Evolutionary conservation across 2,888 invertebrate genomes (phyloP).

Genomic region (Heteromyza rotundicornis): DNA sequence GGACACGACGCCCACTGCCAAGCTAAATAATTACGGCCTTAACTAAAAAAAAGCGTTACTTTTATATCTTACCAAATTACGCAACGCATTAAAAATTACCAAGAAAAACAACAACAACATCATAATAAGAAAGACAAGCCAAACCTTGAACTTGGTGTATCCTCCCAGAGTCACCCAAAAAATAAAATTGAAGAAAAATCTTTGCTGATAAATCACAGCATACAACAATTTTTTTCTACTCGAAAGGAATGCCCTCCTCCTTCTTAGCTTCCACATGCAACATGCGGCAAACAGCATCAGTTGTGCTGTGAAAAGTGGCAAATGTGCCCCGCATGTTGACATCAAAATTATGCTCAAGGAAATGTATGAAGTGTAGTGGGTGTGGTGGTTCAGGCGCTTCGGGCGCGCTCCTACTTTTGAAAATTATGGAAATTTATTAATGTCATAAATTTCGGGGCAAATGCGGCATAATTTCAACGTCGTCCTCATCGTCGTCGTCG

Average conservation of each 20-base stretch:
- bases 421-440: conserved; percentile 57
- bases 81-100: conserved; percentile 13
- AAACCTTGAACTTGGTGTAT: too few relatives aligned
- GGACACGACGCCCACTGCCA: background rate
- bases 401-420: conserved; percentile 5
- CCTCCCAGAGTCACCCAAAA: background rate
- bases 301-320: too few relatives aligned
- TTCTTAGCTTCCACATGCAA: background rate
- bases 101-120: conserved; percentile 6
- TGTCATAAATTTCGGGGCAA: conserved; percentile 47
- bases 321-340: background rate
- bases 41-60: background rate
- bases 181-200: conserved; percentile 1
- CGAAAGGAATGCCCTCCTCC: background rate
- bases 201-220: conserved; percentile 8
- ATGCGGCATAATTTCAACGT: conserved; percentile 43
- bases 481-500: conserved; percentile 21
- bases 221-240: background rate
- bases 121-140: background rate
- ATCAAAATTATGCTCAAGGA: background rate
- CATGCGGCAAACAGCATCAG: background rate
- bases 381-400: background rate
- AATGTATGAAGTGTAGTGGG: background rate
- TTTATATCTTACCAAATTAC: conserved; percentile 1
- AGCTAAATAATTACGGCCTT: background rate